These are phyloP conservation scores for Litoditis marina DNA, from an alignment of 2,888 invertebrate genomes.

Conservation along the genomic window DNA sequence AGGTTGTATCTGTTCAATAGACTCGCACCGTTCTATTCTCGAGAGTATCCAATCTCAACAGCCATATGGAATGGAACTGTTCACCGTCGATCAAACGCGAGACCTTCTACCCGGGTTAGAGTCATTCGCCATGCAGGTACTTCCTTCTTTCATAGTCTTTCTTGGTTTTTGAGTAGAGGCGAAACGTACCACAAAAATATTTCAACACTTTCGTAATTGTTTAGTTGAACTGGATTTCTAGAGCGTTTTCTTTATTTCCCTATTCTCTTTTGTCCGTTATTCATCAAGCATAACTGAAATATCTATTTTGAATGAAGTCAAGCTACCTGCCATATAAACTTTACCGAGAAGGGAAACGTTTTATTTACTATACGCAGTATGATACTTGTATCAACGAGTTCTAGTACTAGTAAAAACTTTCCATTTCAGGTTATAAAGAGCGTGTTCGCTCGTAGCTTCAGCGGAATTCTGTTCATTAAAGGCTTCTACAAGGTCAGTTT, in stretches of 20 bases:
- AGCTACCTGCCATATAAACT: too few species aligned
- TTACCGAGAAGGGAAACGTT: too few species aligned
- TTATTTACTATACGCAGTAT: too few species aligned
- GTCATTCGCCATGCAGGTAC: constrained; percentile 48
- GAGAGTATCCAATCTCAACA: constrained; percentile 42
- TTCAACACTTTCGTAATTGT: neutral
- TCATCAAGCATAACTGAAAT: too few species aligned
- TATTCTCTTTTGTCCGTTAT: neutral
- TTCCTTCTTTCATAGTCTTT: too few species aligned
- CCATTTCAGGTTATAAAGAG: constrained; percentile 39
- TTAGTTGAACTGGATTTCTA: neutral
- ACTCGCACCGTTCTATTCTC: constrained; percentile 36
- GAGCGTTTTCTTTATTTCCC: neutral
- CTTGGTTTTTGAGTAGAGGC: too few species aligned
- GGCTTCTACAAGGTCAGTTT: constrained; percentile 51
- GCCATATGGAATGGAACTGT: constrained; percentile 45
- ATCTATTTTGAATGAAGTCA: too few species aligned
- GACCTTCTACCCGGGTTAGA: constrained; percentile 54
- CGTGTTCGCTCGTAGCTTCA: constrained; percentile 26
- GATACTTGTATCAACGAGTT: too few species aligned
- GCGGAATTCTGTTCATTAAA: constrained; percentile 41
- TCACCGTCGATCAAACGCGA: constrained; percentile 49
- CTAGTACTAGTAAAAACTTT: neutral
- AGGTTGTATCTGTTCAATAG: constrained; percentile 44
- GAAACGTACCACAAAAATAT: too few species aligned